Base-by-base conservation (phyloP, 1,140 invertebrate species). In the Listronotus oregonensis region DNA sequence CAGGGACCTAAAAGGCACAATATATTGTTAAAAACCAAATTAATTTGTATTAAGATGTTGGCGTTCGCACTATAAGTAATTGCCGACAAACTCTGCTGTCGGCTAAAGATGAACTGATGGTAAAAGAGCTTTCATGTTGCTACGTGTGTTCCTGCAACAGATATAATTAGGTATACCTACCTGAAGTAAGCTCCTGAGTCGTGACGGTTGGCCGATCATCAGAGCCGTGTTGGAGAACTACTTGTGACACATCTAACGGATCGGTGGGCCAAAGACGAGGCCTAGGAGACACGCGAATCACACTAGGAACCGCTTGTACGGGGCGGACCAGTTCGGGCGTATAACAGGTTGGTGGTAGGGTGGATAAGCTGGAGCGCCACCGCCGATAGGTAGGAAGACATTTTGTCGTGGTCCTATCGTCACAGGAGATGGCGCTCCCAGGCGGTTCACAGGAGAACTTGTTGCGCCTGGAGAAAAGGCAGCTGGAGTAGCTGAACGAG, bases 381-480 rank as follows among this genome's bases (percentile, higher is more conserved):
- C 77, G 84, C 89, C 57, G 84, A 89, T 95, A 17, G 93, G 93
- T 83, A 93, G 89, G 78, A 95, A 95, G 55, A 94, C 86, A 80
- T 94, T 90, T 68, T 89, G 89, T 67, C 86, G 57, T 83, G 84
- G 75, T 78, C 86, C 76, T 79, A 84, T 69, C 78, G 83, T 85
- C 18, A 87, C 82, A 14, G 89, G 89, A 15, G 88, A 88, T 85
- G 52, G 66, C 12, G 61, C 85, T 84, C 69, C 86, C 85, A 61
- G 12, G 6, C 63, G 54, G 1, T 31, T 44, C 1, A 65, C 52
- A 14, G 64, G 58, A 14, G 87, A 89, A 73, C 85, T 83, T 71
- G 85, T 82, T 73, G 88, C 82, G 75, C 88, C 85, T 71, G 90
- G 89, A 17, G 91, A 92, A 78, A 90, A 93, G 32, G 91, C 91